Percentiles rank a stretch among this genome's conserved stretches.
These are phyloP conservation scores for Eupithecia subumbrata DNA, from an alignment of 2,888 invertebrate genomes.

Conservation along the genomic window DNA sequence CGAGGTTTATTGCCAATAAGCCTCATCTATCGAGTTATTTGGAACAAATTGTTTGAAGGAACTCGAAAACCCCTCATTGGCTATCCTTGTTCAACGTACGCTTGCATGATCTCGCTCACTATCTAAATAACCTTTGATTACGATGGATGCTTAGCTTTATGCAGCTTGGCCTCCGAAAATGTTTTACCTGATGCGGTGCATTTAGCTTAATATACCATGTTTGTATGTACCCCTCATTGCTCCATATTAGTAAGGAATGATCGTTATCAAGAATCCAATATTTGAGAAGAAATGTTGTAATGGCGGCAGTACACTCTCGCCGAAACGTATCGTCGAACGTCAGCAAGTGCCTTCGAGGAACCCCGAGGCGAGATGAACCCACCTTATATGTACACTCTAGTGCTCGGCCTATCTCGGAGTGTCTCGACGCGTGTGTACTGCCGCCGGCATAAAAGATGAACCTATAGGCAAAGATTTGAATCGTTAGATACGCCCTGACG, in stretches of 20 bases:
- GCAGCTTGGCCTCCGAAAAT: not conserved
- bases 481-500: too few relatives aligned
- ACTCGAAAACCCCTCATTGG: not conserved
- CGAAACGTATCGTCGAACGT: not conserved
- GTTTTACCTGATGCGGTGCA: not conserved
- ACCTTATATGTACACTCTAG: too few relatives aligned
- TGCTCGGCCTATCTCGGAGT: not conserved
- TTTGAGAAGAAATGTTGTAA: not conserved
- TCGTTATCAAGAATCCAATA: not conserved
- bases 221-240: not conserved
- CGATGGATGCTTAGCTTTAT: not conserved
- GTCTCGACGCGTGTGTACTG: not conserved
- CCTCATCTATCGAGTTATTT: not conserved
- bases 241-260: not conserved
- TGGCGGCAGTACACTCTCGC: not conserved
- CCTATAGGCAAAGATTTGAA: too few relatives aligned
- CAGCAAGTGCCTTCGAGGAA: not conserved
- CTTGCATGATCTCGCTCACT: not conserved
- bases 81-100: not conserved
- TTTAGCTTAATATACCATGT: not conserved
- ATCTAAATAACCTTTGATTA: too few relatives aligned
- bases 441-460: not conserved
- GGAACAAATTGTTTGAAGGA: not conserved
- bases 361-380: not conserved
- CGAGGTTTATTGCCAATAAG: not conserved